Evolutionary conservation across 2,113 vertebrate species (phyloP).

Genomic region (Naja naja): DNA sequence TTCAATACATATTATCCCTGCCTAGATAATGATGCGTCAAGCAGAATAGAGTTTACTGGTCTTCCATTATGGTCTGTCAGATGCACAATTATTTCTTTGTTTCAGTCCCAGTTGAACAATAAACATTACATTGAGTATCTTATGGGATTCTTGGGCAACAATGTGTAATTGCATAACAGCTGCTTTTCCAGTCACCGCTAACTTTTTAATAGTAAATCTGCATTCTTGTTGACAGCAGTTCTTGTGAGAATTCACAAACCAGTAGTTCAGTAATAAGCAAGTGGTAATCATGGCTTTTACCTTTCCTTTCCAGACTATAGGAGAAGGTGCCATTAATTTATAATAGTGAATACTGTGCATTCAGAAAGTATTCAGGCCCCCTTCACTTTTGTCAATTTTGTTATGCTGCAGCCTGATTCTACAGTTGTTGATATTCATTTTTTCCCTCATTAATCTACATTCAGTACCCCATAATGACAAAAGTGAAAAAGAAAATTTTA

Average conservation of each 20-base stretch:
- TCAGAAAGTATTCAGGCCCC: too few relatives aligned
- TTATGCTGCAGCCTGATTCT: too few relatives aligned
- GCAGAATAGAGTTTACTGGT: background rate
- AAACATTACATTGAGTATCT: background rate
- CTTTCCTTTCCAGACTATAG: background rate
- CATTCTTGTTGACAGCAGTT: background rate
- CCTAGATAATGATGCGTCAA: background rate
- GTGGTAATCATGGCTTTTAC: background rate
- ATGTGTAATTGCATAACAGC: background rate
- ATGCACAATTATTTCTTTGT: background rate
- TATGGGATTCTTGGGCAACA: background rate
- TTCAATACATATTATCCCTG: background rate
- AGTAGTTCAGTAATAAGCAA: background rate
- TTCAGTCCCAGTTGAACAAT: background rate
- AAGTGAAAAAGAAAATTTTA: too few relatives aligned
- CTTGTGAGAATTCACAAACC: background rate
- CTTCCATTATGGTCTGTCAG: background rate
- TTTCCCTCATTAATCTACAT: too few relatives aligned
- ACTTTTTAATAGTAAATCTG: background rate
- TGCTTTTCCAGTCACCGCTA: background rate
- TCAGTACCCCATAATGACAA: too few relatives aligned
- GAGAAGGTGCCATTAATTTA: accelerated
- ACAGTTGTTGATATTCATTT: too few relatives aligned
- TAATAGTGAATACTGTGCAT: background rate
- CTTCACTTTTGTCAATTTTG: too few relatives aligned